A percentile compares a stretch with the other conserved stretches of the same genome.
These are phyloP conservation scores for Xestia c-nigrum DNA, from an alignment of 2,888 invertebrate genomes.

Conservation along the genomic window DNA sequence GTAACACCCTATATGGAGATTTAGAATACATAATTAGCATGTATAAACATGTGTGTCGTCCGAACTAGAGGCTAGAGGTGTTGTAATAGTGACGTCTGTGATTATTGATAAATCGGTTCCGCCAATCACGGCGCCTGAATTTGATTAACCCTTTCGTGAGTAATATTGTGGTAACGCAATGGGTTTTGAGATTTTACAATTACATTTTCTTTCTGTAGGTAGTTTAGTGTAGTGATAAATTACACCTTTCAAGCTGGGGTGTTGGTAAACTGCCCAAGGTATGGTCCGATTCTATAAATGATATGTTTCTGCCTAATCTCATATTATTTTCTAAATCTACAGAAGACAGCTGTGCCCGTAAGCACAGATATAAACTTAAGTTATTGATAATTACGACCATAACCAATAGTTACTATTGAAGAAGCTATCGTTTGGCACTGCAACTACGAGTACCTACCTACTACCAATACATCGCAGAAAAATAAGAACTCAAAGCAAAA, in stretches of 20 bases:
- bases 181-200: slow-evolving; percentile 6
- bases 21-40: slow-evolving; percentile 41
- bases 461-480: background rate
- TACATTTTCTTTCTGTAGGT: background rate
- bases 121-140: slow-evolving; percentile 56
- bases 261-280: background rate
- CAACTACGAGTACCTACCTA: too few relatives aligned
- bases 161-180: slow-evolving; percentile 53
- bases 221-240: background rate
- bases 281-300: background rate
- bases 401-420: background rate
- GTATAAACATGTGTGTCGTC: slow-evolving; percentile 47
- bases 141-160: slow-evolving; percentile 58
- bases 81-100: slow-evolving; percentile 53
- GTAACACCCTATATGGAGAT: slow-evolving; percentile 45
- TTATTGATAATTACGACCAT: too few relatives aligned
- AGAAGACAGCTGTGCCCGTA: too few relatives aligned
- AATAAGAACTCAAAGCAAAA: background rate
- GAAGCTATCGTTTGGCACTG: background rate
- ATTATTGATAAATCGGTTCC: slow-evolving; percentile 56
- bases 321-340: background rate
- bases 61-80: slow-evolving; percentile 31
- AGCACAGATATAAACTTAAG: too few relatives aligned
- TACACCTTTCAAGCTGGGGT: background rate
- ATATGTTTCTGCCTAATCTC: background rate